Evolutionary conservation across 2,113 vertebrate genomes (phyloP).

Genomic region (Ancistrus triradiatus): DNA sequence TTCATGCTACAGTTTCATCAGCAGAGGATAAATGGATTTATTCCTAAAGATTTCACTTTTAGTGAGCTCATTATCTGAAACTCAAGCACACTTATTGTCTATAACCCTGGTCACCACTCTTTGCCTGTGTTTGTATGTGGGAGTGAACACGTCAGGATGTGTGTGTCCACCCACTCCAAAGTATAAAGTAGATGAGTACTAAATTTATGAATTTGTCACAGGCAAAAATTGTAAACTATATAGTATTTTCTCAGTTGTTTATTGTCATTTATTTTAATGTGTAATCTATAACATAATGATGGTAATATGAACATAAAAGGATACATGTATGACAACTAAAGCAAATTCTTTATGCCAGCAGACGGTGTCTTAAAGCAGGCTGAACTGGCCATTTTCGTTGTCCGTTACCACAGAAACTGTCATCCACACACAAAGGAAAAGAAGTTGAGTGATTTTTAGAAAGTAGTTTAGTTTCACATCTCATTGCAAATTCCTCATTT

Average conservation of each 20-base stretch:
- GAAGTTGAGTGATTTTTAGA: slow-evolving; percentile 68
- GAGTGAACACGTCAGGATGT: slow-evolving; percentile 24
- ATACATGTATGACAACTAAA: too few species aligned
- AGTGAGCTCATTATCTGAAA: slow-evolving; percentile 77
- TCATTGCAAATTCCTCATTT: slow-evolving; percentile 57
- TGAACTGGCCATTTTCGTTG: slow-evolving; percentile 8
- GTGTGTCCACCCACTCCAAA: slow-evolving; percentile 27
- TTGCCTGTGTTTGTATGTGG: slow-evolving; percentile 63
- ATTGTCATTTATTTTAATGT: too few species aligned
- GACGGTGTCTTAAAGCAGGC: not conserved
- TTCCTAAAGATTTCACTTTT: slow-evolving; percentile 89
- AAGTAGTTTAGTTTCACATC: slow-evolving; percentile 65
- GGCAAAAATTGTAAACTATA: too few species aligned
- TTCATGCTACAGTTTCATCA: slow-evolving; percentile 81
- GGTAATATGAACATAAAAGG: too few species aligned
- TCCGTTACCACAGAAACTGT: slow-evolving; percentile 51
- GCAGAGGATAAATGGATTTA: slow-evolving; percentile 73
- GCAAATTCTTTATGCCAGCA: not conserved
- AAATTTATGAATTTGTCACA: slow-evolving; percentile 69
- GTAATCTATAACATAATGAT: too few species aligned
- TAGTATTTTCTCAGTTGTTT: too few species aligned
- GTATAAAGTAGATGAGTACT: slow-evolving; percentile 87
- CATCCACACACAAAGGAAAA: slow-evolving; percentile 53
- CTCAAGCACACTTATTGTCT: slow-evolving; percentile 56
- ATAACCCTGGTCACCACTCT: slow-evolving; percentile 75